These are phyloP conservation scores for Centroberyx gerrardi DNA, from an alignment of 2,797 vertebrate genomes.

Conservation along the genomic window DNA sequence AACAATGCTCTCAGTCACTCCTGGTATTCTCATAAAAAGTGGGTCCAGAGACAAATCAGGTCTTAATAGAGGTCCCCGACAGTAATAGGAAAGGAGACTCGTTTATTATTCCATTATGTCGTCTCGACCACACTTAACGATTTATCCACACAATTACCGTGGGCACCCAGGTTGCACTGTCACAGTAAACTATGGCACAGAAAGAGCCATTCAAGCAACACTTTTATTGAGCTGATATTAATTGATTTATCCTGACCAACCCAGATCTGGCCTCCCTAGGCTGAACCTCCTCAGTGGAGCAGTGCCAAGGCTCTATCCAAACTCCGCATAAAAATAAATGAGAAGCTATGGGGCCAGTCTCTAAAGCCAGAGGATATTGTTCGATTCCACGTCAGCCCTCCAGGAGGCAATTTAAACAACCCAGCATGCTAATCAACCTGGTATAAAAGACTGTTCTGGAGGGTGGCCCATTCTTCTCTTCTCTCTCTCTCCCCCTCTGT, in stretches of 20 bases:
- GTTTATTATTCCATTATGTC: constrained; percentile 73
- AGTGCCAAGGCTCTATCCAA: constrained; percentile 74
- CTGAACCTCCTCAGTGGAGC: constrained; percentile 73
- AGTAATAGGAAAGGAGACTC: constrained; percentile 64
- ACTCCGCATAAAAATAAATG: constrained; percentile 86
- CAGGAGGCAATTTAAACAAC: constrained; percentile 85
- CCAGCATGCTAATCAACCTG: constrained; percentile 84
- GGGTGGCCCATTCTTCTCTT: constrained; percentile 52
- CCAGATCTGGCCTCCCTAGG: constrained; percentile 69
- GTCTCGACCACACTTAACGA: constrained; percentile 65
- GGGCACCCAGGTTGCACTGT: constrained; percentile 61
- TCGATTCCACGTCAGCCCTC: constrained; percentile 83
- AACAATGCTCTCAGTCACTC: constrained; percentile 65
- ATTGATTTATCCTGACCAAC: constrained; percentile 83
- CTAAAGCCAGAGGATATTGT: constrained; percentile 84
- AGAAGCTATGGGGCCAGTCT: constrained; percentile 80
- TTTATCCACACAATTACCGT: constrained; percentile 71
- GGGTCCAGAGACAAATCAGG: constrained; percentile 69
- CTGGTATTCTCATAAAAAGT: constrained; percentile 54
- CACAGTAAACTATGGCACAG: constrained; percentile 63
- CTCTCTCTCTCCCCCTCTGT: background rate
- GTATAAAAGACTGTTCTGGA: constrained; percentile 78
- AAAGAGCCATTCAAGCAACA: constrained; percentile 65
- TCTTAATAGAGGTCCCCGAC: constrained; percentile 68
- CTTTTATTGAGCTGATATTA: constrained; percentile 82